Conservation (phyloP, 2,888 invertebrate genomes). For the Polyploca ridens region DNA sequence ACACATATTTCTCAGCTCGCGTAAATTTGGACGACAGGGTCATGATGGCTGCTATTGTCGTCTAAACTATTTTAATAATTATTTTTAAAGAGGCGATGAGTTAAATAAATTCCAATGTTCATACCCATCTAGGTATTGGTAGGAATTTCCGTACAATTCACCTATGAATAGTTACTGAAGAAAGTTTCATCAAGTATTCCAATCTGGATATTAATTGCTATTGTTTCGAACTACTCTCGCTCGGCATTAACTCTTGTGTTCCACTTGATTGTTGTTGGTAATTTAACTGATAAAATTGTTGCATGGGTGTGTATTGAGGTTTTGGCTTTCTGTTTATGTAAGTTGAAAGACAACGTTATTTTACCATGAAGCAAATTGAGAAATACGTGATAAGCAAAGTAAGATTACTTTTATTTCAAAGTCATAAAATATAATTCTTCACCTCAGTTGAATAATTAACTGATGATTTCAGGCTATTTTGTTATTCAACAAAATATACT, state of each 20-base stretch:
- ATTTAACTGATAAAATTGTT: neutral
- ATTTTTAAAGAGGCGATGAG: no score
- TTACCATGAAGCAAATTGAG: no score
- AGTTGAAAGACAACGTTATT: neutral
- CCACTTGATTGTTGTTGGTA: slow-evolving; percentile 3
- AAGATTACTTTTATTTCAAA: neutral
- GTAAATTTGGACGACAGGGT: no score
- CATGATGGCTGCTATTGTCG: no score
- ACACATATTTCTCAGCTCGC: no score
- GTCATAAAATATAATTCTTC: no score
- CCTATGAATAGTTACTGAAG: slow-evolving; percentile 13
- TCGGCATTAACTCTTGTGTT: neutral
- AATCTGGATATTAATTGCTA: slow-evolving; percentile 15
- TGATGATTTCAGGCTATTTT: no score
- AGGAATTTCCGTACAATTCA: neutral
- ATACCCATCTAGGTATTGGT: neutral
- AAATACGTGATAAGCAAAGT: neutral
- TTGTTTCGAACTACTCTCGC: slow-evolving; percentile 15
- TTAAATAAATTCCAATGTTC: neutral
- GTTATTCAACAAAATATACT: neutral
- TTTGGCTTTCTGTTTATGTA: neutral
- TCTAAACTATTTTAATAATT: no score
- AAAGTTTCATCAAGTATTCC: slow-evolving; percentile 15
- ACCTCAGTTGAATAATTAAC: no score
- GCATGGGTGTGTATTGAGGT: neutral